Conservation (phyloP, 2,113 vertebrate species). For the Alethe castanea region DNA sequence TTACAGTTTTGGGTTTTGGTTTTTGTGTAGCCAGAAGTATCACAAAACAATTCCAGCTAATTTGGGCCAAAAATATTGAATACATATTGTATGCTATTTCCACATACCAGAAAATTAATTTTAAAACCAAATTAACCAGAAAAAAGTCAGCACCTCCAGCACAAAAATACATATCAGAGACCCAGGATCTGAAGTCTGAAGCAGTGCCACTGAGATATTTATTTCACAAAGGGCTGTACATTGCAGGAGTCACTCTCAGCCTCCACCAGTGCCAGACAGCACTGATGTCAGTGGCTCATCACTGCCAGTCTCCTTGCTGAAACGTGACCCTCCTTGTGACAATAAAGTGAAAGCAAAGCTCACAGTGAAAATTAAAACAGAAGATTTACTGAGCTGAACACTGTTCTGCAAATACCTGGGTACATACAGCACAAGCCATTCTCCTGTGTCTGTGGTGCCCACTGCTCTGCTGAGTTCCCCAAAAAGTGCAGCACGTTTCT, state of each 20-base stretch:
- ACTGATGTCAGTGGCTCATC: neutral
- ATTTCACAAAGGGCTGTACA: neutral
- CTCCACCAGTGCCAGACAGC: neutral
- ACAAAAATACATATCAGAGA: neutral
- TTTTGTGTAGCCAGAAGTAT: neutral
- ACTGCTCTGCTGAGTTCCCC: neutral
- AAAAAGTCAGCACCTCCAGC: neutral
- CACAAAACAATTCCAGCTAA: neutral
- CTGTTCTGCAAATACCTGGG: neutral
- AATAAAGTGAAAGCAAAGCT: neutral
- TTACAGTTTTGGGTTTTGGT: neutral
- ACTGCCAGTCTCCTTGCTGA: neutral
- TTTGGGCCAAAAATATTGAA: neutral
- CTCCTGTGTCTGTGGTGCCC: neutral
- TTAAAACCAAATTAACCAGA: neutral
- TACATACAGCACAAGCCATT: fast-evolving
- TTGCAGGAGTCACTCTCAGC: neutral
- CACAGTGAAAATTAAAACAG: neutral
- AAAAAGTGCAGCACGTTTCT: neutral
- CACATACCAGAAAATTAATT: neutral
- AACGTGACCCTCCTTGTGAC: neutral
- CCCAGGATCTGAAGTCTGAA: neutral
- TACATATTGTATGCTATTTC: neutral
- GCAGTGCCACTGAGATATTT: neutral
- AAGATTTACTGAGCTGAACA: neutral